These are phyloP conservation scores for Abrostola triplasia DNA, from an alignment of 2,888 invertebrate species.

Conservation along the genomic window DNA sequence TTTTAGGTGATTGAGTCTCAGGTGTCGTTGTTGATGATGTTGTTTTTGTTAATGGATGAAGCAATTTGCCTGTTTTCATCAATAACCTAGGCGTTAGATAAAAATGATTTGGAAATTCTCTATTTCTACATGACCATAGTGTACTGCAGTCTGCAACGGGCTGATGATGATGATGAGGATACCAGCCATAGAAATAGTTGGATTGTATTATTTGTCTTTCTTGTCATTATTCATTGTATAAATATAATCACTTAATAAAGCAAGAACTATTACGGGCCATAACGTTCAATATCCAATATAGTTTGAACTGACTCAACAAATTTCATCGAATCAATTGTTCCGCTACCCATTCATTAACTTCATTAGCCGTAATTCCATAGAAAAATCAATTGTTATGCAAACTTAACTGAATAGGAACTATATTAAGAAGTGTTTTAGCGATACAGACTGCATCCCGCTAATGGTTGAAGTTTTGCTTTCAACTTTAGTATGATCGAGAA, in stretches of 20 bases:
- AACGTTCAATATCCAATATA: background rate
- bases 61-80: too few species aligned
- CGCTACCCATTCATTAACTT: constrained; percentile 17
- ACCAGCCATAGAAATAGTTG: background rate
- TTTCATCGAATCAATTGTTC: constrained; percentile 13
- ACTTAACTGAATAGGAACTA: constrained; percentile 11
- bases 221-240: too few species aligned
- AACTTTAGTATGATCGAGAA: constrained; percentile 10
- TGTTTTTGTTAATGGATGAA: too few species aligned
- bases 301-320: background rate
- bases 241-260: background rate
- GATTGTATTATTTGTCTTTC: background rate
- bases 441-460: constrained; percentile 31
- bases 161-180: too few species aligned
- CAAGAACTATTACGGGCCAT: background rate
- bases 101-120: background rate
- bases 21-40: too few species aligned
- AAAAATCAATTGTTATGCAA: constrained; percentile 19
- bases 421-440: constrained; percentile 15
- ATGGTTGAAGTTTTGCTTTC: constrained; percentile 35
- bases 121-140: too few species aligned
- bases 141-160: too few species aligned
- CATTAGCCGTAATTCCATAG: constrained; percentile 4
- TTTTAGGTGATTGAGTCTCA: too few species aligned
- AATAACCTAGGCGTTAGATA: too few species aligned